Percentiles rank a stretch among this genome's conserved stretches.
These are phyloP conservation scores for Callorhinus ursinus DNA, from an alignment of 2,113 vertebrate genomes.

Conservation along the genomic window DNA sequence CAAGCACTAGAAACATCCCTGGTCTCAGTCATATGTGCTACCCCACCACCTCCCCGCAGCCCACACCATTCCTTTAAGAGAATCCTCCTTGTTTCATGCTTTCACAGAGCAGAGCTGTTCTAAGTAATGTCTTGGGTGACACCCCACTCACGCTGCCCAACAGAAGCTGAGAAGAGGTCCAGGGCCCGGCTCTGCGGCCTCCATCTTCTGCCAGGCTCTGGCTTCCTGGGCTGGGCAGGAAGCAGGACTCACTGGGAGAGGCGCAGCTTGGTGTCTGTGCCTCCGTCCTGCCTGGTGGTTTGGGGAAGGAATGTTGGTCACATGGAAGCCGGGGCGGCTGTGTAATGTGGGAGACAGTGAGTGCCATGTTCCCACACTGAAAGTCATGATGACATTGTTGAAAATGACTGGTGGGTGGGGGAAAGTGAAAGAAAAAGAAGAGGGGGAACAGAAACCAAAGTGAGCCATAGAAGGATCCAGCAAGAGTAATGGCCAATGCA, in stretches of 20 bases:
- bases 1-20: constrained; percentile 48
- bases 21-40: background rate
- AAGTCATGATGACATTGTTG: constrained; percentile 77
- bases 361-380: constrained; percentile 76
- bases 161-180: background rate
- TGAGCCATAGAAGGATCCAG: constrained; percentile 42
- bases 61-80: background rate
- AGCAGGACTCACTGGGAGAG: background rate
- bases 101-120: background rate
- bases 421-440: constrained; percentile 83
- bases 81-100: background rate
- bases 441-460: constrained; percentile 79
- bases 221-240: background rate
- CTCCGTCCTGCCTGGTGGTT: background rate
- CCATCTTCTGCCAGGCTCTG: background rate
- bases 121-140: background rate
- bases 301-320: constrained; percentile 37
- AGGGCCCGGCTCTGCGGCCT: background rate
- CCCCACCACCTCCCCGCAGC: constrained; percentile 15
- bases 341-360: constrained; percentile 70
- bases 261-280: background rate
- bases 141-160: background rate
- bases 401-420: constrained; percentile 75
- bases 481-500: constrained; percentile 6
- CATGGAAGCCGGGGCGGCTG: background rate